Evolutionary conservation across 1,140 invertebrate species (phyloP).

Genomic region (Maconellicoccus hirsutus): DNA sequence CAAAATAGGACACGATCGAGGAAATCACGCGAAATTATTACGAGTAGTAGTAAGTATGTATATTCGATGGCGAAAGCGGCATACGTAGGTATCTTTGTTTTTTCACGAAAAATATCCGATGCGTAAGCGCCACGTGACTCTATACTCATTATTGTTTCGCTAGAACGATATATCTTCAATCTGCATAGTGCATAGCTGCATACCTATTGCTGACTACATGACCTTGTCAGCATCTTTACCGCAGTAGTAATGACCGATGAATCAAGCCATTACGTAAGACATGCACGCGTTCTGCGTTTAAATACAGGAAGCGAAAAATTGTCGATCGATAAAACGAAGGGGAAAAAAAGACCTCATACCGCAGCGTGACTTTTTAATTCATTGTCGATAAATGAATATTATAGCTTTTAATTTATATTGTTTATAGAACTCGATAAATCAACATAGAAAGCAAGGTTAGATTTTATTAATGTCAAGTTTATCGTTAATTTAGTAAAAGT

Average conservation of each 20-base stretch:
- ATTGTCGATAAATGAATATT: too few species aligned
- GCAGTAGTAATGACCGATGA: constrained; percentile 3
- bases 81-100: too few species aligned
- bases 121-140: too few species aligned
- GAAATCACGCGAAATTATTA: too few species aligned
- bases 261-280: background rate
- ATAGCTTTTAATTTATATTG: background rate
- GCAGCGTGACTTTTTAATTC: background rate
- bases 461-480: background rate
- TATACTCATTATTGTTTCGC: too few species aligned
- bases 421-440: background rate
- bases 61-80: too few species aligned
- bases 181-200: background rate
- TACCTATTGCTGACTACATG: background rate
- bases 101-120: too few species aligned
- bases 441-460: background rate
- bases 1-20: too few species aligned
- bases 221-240: background rate
- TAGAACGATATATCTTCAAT: too few species aligned
- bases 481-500: background rate
- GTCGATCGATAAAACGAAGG: background rate
- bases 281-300: background rate
- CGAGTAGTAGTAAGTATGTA: too few species aligned
- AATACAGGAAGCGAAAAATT: constrained; percentile 3
- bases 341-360: background rate